Evolutionary conservation across 1,140 invertebrate species (phyloP).

Genomic region (Megalopta genalis): DNA sequence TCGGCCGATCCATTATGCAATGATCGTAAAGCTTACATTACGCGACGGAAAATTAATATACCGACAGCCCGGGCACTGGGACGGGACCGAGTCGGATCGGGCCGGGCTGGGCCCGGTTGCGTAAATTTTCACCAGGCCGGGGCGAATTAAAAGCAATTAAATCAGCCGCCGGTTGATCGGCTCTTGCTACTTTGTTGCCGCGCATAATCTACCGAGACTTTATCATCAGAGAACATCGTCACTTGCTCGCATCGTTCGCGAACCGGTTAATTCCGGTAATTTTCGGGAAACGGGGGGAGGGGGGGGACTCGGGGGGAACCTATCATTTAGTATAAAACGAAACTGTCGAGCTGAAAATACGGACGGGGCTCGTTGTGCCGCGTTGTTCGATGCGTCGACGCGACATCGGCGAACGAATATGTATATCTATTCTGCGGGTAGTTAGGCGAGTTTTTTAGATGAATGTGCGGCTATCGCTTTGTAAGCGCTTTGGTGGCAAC

Average conservation of each 20-base stretch:
- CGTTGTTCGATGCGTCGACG: too few relatives aligned
- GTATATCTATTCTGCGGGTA: too few relatives aligned
- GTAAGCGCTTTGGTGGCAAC: too few relatives aligned
- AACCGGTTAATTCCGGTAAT: background rate
- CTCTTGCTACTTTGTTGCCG: conserved; percentile 49
- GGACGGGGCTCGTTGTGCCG: too few relatives aligned
- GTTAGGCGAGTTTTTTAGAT: too few relatives aligned
- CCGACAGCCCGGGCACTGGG: background rate
- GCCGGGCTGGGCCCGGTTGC: background rate
- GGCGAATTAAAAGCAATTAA: conserved; percentile 58
- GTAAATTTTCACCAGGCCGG: conserved; percentile 42
- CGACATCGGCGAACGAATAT: too few relatives aligned
- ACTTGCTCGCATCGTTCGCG: conserved; percentile 27
- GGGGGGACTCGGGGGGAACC: too few relatives aligned
- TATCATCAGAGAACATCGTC: conserved; percentile 53
- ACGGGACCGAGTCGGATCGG: too few relatives aligned
- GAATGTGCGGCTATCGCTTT: too few relatives aligned
- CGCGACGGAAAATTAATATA: conserved; percentile 47
- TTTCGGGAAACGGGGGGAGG: too few relatives aligned
- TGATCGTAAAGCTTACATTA: conserved; percentile 27
- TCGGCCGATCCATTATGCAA: conserved; percentile 26
- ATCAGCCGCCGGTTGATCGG: conserved; percentile 10
- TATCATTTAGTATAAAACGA: too few relatives aligned
- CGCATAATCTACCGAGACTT: conserved; percentile 45
- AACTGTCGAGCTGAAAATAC: too few relatives aligned